These are phyloP conservation scores for Drosophila ohnishii DNA, from an alignment of 1,140 invertebrate genomes.

Conservation along the genomic window DNA sequence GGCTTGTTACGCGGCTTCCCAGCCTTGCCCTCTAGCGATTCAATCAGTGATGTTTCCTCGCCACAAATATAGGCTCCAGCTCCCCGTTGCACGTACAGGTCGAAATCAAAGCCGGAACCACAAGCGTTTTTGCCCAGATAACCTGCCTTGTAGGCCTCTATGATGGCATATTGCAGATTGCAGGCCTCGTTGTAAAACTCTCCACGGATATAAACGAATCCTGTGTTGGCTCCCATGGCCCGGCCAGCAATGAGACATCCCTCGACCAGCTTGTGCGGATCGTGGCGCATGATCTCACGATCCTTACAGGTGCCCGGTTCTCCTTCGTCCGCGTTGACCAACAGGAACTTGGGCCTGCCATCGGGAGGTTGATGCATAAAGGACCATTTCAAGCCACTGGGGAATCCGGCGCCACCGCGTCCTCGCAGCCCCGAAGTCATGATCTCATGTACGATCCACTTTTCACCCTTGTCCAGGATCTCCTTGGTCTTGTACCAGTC, in stretches of 20 bases:
- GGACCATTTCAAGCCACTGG: constrained; percentile 91
- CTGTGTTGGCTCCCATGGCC: constrained; percentile 89
- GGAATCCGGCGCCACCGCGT: constrained; percentile 91
- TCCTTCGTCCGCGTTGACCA: constrained; percentile 91
- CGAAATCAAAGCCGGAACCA: constrained; percentile 90
- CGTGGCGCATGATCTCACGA: constrained; percentile 90
- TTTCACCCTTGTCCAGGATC: constrained; percentile 54
- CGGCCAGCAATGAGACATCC: constrained; percentile 89
- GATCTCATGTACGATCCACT: constrained; percentile 86
- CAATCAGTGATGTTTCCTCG: constrained; percentile 91
- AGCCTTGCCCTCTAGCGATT: constrained; percentile 89
- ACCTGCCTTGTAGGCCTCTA: constrained; percentile 89
- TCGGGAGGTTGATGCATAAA: constrained; percentile 87
- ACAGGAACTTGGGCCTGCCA: constrained; percentile 89
- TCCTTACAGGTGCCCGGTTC: constrained; percentile 93
- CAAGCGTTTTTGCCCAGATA: constrained; percentile 90
- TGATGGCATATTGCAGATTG: constrained; percentile 89
- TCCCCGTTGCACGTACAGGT: constrained; percentile 90
- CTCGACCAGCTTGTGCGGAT: constrained; percentile 91
- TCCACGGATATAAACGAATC: constrained; percentile 91
- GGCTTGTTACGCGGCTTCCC: constrained; percentile 91
- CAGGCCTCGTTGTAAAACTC: constrained; percentile 92
- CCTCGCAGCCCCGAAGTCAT: constrained; percentile 89
- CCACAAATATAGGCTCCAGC: constrained; percentile 93
- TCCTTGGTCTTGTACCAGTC: constrained; percentile 77